Percentiles rank a stretch among this genome's conserved stretches.
Conservation (phyloP, 2,797 vertebrate genomes). For the Chromobotia macracanthus region DNA sequence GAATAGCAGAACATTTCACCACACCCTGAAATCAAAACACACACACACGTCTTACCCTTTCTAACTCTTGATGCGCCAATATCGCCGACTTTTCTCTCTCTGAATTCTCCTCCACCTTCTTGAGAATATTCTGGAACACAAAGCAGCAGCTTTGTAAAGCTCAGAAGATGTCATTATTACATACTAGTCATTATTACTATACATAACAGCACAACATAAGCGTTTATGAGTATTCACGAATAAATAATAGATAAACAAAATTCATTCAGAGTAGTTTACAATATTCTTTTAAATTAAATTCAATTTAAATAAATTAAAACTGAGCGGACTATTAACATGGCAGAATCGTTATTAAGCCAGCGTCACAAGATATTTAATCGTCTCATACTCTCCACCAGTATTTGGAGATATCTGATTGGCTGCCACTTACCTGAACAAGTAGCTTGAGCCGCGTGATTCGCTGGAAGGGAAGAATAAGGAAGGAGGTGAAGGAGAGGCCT, state of each 20-base stretch:
- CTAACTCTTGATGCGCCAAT: conserved; percentile 89
- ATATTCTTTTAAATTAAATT: no score
- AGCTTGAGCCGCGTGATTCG: conserved; percentile 95
- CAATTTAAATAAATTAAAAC: no score
- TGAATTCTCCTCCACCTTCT: conserved; percentile 89
- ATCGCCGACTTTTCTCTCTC: conserved; percentile 85
- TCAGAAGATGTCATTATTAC: background rate
- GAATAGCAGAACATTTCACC: background rate
- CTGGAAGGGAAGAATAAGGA: conserved; percentile 96
- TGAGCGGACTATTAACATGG: background rate
- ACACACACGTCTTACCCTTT: conserved; percentile 79
- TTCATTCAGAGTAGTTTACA: no score
- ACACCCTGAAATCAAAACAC: conserved; percentile 28
- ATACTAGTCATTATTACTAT: background rate
- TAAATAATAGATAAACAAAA: background rate
- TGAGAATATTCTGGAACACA: conserved; percentile 88
- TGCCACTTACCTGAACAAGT: conserved; percentile 84
- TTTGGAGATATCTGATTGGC: conserved; percentile 8
- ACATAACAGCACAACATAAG: background rate
- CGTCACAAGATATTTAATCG: background rate
- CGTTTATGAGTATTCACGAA: background rate
- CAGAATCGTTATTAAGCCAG: no score
- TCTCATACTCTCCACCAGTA: background rate
- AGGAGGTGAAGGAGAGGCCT: conserved; percentile 93
- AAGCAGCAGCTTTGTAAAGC: conserved; percentile 10